Percentiles rank a stretch among this genome's conserved stretches.
These are phyloP conservation scores for Iselma pallidipennis DNA, from an alignment of 2,888 invertebrate species.

Conservation along the genomic window DNA sequence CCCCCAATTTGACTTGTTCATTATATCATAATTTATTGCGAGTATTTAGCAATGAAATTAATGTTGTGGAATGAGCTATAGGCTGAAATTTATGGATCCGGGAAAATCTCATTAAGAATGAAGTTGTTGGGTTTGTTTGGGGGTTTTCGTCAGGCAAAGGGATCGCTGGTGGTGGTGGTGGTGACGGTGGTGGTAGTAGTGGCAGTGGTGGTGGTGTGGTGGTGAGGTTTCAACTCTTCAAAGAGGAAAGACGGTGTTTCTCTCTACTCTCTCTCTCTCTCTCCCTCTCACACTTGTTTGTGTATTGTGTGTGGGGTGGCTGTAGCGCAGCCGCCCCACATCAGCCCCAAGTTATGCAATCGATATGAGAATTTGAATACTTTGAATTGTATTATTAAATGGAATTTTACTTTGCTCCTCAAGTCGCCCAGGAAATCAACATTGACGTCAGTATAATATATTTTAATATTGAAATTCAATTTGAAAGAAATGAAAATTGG, in stretches of 20 bases:
- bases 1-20: constrained; percentile 56
- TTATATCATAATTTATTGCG: constrained; percentile 57
- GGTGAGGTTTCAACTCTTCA: no score
- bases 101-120: constrained; percentile 59
- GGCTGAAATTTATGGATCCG: constrained; percentile 59
- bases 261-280: constrained; percentile 15
- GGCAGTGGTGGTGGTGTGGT: constrained; percentile 19
- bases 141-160: constrained; percentile 7
- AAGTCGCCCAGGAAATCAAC: background rate
- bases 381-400: constrained; percentile 40
- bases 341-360: constrained; percentile 42
- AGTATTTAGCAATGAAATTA: constrained; percentile 59
- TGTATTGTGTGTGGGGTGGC: constrained; percentile 13
- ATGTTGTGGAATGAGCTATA: constrained; percentile 59
- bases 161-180: constrained; percentile 11
- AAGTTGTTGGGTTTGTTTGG: constrained; percentile 54
- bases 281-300: constrained; percentile 6
- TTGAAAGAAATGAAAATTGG: no score
- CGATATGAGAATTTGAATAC: constrained; percentile 50
- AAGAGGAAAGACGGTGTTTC: no score
- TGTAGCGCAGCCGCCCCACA: background rate
- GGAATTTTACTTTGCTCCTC: constrained; percentile 29
- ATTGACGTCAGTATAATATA: background rate
- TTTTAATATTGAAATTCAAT: no score
- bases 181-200: constrained; percentile 25